Conservation (phyloP, 1,140 invertebrate genomes). For the Stegodyphus mimosarum region DNA sequence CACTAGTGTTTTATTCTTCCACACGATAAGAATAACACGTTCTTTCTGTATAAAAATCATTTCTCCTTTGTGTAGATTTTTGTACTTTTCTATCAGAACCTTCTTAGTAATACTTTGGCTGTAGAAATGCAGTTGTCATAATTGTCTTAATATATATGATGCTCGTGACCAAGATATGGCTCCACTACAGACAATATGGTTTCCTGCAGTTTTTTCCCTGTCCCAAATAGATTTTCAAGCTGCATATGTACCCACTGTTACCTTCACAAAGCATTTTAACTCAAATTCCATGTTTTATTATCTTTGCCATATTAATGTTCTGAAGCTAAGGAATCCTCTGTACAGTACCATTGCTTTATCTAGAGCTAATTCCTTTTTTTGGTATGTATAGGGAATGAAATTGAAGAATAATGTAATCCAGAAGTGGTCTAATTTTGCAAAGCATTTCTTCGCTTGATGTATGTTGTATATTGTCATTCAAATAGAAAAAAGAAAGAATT, state of each 20-base stretch:
- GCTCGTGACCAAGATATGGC: neutral
- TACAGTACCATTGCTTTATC: slow-evolving; percentile 7
- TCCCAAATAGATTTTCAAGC: neutral
- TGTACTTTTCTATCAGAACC: neutral
- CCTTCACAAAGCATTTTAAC: slow-evolving; percentile 10
- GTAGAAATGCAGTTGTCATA: neutral
- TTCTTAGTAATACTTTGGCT: neutral
- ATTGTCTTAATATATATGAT: slow-evolving; percentile 2
- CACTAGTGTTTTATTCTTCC: slow-evolving; percentile 5
- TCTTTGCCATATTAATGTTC: neutral
- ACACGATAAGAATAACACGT: neutral
- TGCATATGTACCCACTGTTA: neutral
- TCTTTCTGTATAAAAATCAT: slow-evolving; percentile 1
- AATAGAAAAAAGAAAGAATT: slow-evolving; percentile 4
- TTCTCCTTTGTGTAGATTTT: neutral
- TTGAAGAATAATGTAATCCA: slow-evolving; percentile 7
- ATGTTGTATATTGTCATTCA: neutral
- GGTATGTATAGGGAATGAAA: slow-evolving; percentile 16
- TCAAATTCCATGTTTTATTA: neutral
- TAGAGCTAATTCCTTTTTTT: neutral
- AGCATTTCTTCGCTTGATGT: neutral
- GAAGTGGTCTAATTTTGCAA: neutral
- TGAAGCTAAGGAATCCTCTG: neutral
- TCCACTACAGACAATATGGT: neutral
- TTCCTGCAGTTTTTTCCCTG: neutral